phyloP scores from a whole-genome alignment of 2,888 invertebrate species.

The Callimorpha dominula region DNA sequence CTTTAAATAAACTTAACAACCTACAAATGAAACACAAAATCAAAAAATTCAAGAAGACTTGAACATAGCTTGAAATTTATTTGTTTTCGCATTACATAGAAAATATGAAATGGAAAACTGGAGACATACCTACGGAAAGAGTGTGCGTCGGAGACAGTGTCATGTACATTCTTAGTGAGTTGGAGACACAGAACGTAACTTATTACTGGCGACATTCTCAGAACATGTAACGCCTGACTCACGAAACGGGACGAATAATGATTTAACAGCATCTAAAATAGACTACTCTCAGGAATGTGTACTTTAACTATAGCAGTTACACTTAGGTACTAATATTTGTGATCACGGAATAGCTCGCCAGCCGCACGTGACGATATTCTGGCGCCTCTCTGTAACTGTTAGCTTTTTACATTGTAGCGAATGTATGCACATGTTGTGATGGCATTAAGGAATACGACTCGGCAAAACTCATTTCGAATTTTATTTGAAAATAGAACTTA shows the following conservation, averaged over 20 bases:
- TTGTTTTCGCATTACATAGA: slow-evolving; percentile 7
- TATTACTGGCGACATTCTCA: slow-evolving; percentile 66
- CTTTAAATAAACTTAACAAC: background rate
- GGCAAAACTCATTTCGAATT: background rate
- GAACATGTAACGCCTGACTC: slow-evolving; percentile 71
- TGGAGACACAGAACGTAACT: slow-evolving; percentile 53
- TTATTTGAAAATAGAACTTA: background rate
- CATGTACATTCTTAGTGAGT: slow-evolving; percentile 53
- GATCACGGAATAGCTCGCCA: slow-evolving; percentile 37
- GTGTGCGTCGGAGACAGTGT: slow-evolving; percentile 54
- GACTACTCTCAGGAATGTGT: slow-evolving; percentile 66
- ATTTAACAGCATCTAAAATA: slow-evolving; percentile 70
- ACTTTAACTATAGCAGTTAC: slow-evolving; percentile 50
- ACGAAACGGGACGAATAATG: slow-evolving; percentile 68
- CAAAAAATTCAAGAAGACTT: too few relatives aligned
- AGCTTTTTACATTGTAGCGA: slow-evolving; percentile 11
- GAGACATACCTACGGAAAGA: slow-evolving; percentile 26
- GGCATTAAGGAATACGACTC: background rate
- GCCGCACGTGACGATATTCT: slow-evolving; percentile 40
- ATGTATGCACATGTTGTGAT: background rate
- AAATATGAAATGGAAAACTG: slow-evolving; percentile 18
- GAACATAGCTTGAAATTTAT: background rate
- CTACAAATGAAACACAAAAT: background rate
- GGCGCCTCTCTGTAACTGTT: slow-evolving; percentile 18
- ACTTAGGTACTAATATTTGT: slow-evolving; percentile 34